phyloP scores from a whole-genome alignment of 1,140 invertebrate species.

The Pemphigus obesinymphae region DNA sequence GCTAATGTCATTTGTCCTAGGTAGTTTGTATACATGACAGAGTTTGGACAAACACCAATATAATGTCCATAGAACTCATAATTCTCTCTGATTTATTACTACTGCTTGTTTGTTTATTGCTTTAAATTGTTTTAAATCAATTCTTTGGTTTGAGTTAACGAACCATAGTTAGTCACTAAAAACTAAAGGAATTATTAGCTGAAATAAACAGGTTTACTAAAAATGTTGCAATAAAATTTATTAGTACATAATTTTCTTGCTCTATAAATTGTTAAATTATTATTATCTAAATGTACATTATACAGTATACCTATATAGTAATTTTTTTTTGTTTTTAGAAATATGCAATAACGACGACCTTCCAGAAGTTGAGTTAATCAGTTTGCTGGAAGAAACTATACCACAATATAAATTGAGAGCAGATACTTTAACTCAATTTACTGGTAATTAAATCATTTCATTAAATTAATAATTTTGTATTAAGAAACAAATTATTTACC shows the following conservation, averaged over 20 bases:
- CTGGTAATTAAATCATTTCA: conserved; percentile 57
- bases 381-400: conserved; percentile 89
- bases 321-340: conserved; percentile 12
- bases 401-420: conserved; percentile 88
- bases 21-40: not conserved
- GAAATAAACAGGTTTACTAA: not conserved
- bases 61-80: not conserved
- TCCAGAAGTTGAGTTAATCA: conserved; percentile 91
- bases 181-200: not conserved
- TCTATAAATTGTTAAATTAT: not conserved
- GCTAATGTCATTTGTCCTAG: not conserved
- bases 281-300: too few species aligned
- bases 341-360: conserved; percentile 79
- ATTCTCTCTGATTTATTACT: conserved; percentile 21
- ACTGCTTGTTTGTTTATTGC: conserved; percentile 17
- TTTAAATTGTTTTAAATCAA: not conserved
- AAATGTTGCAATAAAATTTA: too few species aligned
- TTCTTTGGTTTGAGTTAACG: not conserved
- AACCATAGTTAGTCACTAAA: not conserved
- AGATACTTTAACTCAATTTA: conserved; percentile 89
- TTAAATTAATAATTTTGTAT: not conserved
- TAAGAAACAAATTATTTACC: too few species aligned
- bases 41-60: conserved; percentile 12
- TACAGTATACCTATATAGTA: not conserved
- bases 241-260: not conserved